A percentile compares a stretch with the other conserved stretches of the same genome.
Evolutionary conservation across 2,113 vertebrate genomes (phyloP).

Genomic region (Dipodomys spectabilis): DNA sequence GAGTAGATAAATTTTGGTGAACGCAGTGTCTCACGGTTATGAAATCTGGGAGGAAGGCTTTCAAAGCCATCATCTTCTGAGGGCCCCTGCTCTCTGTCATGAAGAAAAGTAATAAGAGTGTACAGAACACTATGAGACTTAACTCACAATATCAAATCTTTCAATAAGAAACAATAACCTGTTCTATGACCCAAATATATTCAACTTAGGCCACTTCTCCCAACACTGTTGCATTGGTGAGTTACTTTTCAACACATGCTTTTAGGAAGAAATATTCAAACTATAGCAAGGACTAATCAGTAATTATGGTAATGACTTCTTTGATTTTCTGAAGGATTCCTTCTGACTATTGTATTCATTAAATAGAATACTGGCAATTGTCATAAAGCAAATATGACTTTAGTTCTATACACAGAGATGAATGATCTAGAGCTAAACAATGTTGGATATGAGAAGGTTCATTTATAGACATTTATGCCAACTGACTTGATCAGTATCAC

Average conservation of each 20-base stretch:
- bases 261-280: not conserved
- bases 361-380: not conserved
- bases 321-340: not conserved
- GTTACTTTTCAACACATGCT: not conserved
- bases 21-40: not conserved
- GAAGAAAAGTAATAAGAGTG: not conserved
- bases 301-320: not conserved
- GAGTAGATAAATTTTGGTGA: not conserved
- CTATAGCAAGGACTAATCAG: not conserved
- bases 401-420: not conserved
- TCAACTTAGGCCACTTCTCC: not conserved
- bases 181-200: not conserved
- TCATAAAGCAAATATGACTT: not conserved
- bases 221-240: not conserved
- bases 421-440: not conserved
- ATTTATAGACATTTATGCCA: not conserved
- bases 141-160: not conserved
- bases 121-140: not conserved
- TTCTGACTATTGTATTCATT: not conserved
- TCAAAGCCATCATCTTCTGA: fast-evolving
- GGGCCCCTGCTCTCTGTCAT: not conserved
- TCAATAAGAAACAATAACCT: not conserved
- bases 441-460: not conserved
- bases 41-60: not conserved
- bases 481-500: constrained; percentile 43